These are phyloP conservation scores for Megalurothrips usitatus DNA, from an alignment of 2,888 invertebrate species.

Conservation along the genomic window DNA sequence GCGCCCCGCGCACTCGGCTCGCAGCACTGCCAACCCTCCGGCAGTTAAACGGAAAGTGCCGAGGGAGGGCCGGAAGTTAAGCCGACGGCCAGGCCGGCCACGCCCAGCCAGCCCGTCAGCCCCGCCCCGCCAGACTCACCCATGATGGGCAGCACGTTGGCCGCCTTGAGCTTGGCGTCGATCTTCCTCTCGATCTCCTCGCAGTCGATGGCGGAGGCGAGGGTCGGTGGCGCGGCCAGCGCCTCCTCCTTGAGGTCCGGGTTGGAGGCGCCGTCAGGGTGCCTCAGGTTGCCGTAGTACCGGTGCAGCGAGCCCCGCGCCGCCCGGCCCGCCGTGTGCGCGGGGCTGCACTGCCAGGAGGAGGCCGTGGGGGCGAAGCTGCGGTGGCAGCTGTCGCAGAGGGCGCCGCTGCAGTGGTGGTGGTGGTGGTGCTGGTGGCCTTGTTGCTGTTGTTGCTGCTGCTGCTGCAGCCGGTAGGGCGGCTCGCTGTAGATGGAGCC, in stretches of 20 bases:
- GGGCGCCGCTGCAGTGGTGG: slow-evolving; percentile 41
- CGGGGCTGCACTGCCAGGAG: slow-evolving; percentile 51
- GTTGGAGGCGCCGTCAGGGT: slow-evolving; percentile 91
- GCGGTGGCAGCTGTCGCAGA: slow-evolving; percentile 70
- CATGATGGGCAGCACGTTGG: neutral
- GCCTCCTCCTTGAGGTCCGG: slow-evolving; percentile 73
- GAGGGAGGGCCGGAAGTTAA: too few relatives aligned
- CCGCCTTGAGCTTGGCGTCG: slow-evolving; percentile 30
- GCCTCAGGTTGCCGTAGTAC: slow-evolving; percentile 56
- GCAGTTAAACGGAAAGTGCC: too few relatives aligned
- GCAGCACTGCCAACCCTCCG: too few relatives aligned
- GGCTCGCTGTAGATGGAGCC: slow-evolving; percentile 85
- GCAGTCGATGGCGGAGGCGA: slow-evolving; percentile 31
- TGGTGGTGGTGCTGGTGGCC: neutral
- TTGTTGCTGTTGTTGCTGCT: slow-evolving; percentile 43
- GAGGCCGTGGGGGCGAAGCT: slow-evolving; percentile 52
- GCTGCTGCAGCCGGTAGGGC: slow-evolving; percentile 56
- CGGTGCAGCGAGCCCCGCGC: slow-evolving; percentile 45
- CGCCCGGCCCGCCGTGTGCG: slow-evolving; percentile 61
- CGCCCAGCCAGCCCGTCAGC: too few relatives aligned
- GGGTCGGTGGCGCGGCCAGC: slow-evolving; percentile 36
- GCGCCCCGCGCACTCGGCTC: too few relatives aligned
- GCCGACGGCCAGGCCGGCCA: too few relatives aligned
- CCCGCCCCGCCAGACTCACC: slow-evolving; percentile 23
- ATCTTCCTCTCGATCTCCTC: slow-evolving; percentile 36